A percentile compares a stretch with the other conserved stretches of the same genome.
phyloP scores from a whole-genome alignment of 2,888 invertebrate species.

The Bimastos eiseni region DNA sequence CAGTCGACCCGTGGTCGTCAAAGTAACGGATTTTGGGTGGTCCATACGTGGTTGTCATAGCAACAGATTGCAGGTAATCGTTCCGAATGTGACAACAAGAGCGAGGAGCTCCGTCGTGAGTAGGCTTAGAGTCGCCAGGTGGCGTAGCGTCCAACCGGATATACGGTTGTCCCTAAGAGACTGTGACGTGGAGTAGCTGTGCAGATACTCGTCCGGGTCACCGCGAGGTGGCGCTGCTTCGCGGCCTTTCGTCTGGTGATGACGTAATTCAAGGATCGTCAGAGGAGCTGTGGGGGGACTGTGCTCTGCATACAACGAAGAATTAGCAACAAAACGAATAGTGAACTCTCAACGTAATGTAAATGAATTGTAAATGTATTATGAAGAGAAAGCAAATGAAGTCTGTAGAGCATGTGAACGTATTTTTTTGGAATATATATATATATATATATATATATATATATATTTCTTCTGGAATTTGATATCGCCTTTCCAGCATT shows the following conservation, averaged over 20 bases:
- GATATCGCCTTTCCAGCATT: no score
- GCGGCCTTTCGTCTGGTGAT: constrained; percentile 15
- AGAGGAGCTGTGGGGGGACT: neutral
- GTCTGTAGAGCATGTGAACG: no score
- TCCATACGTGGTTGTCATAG: neutral
- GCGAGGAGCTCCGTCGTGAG: neutral
- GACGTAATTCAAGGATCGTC: constrained; percentile 14
- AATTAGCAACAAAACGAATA: neutral
- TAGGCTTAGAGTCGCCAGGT: neutral
- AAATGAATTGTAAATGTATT: neutral
- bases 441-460: no score
- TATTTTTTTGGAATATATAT: no score
- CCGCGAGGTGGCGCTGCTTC: neutral
- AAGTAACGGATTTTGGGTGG: neutral
- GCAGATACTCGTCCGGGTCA: neutral
- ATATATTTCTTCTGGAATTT: no score
- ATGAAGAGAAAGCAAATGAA: no score
- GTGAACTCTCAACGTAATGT: neutral
- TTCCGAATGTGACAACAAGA: neutral
- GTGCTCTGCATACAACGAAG: neutral
- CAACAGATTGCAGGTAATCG: neutral
- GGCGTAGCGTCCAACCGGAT: constrained; percentile 13
- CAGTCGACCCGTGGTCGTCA: neutral
- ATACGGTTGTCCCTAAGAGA: neutral
- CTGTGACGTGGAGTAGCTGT: neutral